Base-by-base conservation (phyloP, 2,888 invertebrate species). In the Ornithoptera priamus region DNA sequence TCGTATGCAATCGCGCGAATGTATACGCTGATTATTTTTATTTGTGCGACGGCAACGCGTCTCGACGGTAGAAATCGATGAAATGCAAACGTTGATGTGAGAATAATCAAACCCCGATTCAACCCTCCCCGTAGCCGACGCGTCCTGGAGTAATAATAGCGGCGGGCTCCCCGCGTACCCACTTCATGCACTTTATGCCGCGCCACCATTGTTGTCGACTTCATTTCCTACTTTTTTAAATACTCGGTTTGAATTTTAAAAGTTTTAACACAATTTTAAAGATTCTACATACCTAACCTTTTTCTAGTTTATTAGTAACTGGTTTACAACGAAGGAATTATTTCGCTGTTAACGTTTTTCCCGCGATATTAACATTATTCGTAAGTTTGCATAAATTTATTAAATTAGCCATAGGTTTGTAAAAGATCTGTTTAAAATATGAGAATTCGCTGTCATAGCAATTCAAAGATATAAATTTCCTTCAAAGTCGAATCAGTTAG, bases 21-120 rank as follows among this genome's bases (percentile, higher is more conserved):
- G 18, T 65, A 67, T 50, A 63, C 64, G 42, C n/a, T 60, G 58
- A 68, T 63, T 64, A 73, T 72, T 72, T 72, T 57, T 71, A 63
- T 70, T 69, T 67, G 71, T 72, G 74, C 72, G 73, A 71, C 74
- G 69, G 76, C 75, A 77, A 76, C 71, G 76, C 76, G 77, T 76
- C 76, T 75, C 74, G 75, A 80, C 67, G 67, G 60, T 57, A 46
- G 64, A 84, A 89, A 91, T 91, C 90, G 90, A 91, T 89, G 89
- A 85, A 86, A 86, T 78, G 85, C 87, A 87, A 87, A 87, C 88
- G 87, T 88, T 88, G 87, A 90, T 90, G 87, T 86, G 90, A 85
- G 89, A 89, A 89, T 90, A 88, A 89, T 89, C 86, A 86, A 85
- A 84, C 83, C 84, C 84, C 83, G 83, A 84, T 83, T 81, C 85